Base-by-base conservation (phyloP, 2,888 invertebrate species). In the Troides helena region DNA sequence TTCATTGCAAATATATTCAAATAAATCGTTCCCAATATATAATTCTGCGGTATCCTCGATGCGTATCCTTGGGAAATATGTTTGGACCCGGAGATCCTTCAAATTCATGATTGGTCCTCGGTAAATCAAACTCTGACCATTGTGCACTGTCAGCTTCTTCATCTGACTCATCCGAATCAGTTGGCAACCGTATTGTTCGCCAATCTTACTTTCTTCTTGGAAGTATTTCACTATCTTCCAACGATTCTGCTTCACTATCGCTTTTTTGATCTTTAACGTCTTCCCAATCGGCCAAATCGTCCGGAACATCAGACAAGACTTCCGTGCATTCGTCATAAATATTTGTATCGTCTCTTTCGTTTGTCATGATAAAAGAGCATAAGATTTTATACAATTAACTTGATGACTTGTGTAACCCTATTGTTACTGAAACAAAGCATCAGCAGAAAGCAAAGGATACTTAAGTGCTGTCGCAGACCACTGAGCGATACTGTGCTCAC, bases 291-390 rank as follows among this genome's bases (percentile, higher is more conserved):
- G 18, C n/a, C 56, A 56, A 56, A 7, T 56, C 56, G 1, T 56
- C 56, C 56, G 56, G 56, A 18, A n/a, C 18, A 21, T 56, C 56
- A 56, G 21, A 56, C 21, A 56, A 18, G 56, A 56, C 56, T 1
- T 56, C 21, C 18, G 21, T 18, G 56, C 56, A 56, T 56, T 56
- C 56, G 7, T 56, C 56, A 7, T 56, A 56, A 56, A 56, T 65
- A 69, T 17, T 60, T 63, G 21, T 64, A n/a, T 56, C 1, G 56
- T 56, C 56, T n/a, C 18, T 56, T 56, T 56, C 56, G 21, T 56
- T 21, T 56, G 56, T 1, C 56, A 56, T 56, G 56, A 56, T 56
- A n/a, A 21, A 56, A 56, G 14, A 4, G 56, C 56, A 21, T 21
- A 56, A 56, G 56, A 18, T n/a, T 7, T 56, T 21, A 56, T 56